phyloP scores from a whole-genome alignment of 1,140 invertebrate species.

The Bathynomus jamesi region DNA sequence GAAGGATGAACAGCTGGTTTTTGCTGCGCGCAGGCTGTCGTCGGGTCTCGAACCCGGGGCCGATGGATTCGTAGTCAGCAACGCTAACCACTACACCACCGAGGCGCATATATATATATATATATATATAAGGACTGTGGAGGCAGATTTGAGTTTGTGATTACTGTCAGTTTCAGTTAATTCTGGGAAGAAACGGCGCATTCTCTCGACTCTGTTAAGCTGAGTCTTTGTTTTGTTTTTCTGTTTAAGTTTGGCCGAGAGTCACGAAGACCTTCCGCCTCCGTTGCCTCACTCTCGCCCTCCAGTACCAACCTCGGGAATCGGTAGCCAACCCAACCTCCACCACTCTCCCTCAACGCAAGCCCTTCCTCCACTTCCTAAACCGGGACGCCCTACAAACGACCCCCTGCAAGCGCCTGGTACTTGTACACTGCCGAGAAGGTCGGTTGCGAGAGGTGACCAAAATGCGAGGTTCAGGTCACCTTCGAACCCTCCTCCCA shows the following conservation, averaged over 20 bases:
- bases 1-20: too few species aligned
- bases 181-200: too few species aligned
- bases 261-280: background rate
- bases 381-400: background rate
- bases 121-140: background rate
- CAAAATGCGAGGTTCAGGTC: constrained; percentile 13
- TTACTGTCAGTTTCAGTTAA: too few species aligned
- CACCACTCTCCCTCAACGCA: background rate
- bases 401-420: constrained; percentile 14
- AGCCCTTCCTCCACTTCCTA: background rate
- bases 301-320: background rate
- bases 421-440: constrained; percentile 29
- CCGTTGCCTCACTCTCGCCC: background rate
- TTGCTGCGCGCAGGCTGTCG: too few species aligned
- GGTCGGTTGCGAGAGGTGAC: constrained; percentile 14
- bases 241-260: too few species aligned
- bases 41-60: too few species aligned
- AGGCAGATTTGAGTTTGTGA: too few species aligned
- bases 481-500: constrained; percentile 30
- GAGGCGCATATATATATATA: background rate
- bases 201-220: too few species aligned
- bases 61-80: too few species aligned
- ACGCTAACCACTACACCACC: too few species aligned
- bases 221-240: too few species aligned
- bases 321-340: background rate